Evolutionary conservation across 2,888 invertebrate genomes (phyloP).

Genomic region (Cistogaster globosa): DNA sequence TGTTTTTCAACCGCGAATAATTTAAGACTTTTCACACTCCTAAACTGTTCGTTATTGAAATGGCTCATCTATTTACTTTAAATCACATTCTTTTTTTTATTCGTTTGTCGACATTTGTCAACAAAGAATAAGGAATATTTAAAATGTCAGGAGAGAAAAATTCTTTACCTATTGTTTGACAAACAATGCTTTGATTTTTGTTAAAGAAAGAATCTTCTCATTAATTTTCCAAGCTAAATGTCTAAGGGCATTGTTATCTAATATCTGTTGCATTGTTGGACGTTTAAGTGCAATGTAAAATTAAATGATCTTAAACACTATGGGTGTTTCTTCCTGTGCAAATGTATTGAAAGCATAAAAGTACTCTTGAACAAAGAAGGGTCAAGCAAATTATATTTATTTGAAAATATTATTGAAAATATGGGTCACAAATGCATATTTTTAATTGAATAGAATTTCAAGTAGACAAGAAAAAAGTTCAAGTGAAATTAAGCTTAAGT

Average conservation of each 20-base stretch:
- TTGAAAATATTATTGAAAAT: background rate
- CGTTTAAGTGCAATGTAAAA: conserved; percentile 27
- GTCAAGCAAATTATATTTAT: conserved; percentile 48
- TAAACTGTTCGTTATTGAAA: background rate
- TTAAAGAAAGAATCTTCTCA: conserved; percentile 15
- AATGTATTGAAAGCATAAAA: conserved; percentile 4
- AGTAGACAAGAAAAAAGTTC: conserved; percentile 13
- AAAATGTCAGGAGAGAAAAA: background rate
- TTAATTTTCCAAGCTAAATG: conserved; percentile 7
- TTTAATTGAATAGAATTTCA: background rate
- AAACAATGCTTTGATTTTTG: conserved; percentile 37
- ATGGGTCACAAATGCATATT: background rate
- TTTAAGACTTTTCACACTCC: background rate
- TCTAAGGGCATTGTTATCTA: conserved; percentile 21
- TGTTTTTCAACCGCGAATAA: too few relatives aligned
- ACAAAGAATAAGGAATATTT: conserved; percentile 19
- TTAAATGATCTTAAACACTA: conserved; percentile 50
- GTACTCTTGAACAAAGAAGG: conserved; percentile 17
- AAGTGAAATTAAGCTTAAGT: background rate
- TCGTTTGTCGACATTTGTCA: conserved; percentile 16
- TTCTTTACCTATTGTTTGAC: background rate
- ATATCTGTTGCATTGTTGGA: conserved; percentile 31
- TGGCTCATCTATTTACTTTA: background rate
- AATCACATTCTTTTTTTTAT: background rate
- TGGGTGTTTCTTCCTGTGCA: conserved; percentile 46